These are phyloP conservation scores for Aphelenchoides fujianensis DNA, from an alignment of 1,140 invertebrate species.

Conservation along the genomic window DNA sequence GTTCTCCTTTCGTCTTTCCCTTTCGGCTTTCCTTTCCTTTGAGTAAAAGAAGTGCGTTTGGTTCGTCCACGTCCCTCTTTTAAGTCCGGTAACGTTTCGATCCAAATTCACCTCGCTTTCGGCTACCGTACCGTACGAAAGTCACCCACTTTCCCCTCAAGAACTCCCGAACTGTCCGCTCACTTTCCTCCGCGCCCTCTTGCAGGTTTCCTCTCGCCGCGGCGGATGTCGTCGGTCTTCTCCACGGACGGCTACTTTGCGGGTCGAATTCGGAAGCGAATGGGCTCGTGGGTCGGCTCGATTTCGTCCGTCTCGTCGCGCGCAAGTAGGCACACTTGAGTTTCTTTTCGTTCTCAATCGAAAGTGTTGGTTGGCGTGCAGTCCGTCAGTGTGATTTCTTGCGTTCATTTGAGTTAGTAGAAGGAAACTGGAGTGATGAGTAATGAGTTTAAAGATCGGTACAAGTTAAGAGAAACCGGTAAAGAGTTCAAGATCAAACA, in stretches of 20 bases:
- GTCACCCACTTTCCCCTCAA: neutral
- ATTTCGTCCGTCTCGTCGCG: slow-evolving; percentile 12
- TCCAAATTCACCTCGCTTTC: neutral
- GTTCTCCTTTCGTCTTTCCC: too few species aligned
- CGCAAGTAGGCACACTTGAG: slow-evolving; percentile 15
- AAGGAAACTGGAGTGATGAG: too few species aligned
- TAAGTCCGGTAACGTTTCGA: too few species aligned
- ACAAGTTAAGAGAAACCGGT: too few species aligned
- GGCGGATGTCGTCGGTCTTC: neutral
- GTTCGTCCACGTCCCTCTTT: too few species aligned
- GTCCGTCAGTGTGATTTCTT: neutral
- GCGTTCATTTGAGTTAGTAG: neutral
- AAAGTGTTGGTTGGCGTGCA: slow-evolving; percentile 5
- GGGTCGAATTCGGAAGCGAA: neutral
- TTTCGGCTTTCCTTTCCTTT: too few species aligned
- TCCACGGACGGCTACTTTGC: slow-evolving; percentile 5
- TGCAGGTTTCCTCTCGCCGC: slow-evolving; percentile 13
- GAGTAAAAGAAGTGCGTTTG: too few species aligned
- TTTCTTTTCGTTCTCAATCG: too few species aligned
- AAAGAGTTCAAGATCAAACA: too few species aligned
- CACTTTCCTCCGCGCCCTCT: slow-evolving; percentile 9
- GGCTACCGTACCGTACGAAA: neutral
- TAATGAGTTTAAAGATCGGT: too few species aligned
- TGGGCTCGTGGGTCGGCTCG: slow-evolving; percentile 12
- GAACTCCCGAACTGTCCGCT: neutral